A percentile compares a stretch with the other conserved stretches of the same genome.
Conservation (phyloP, 1,140 invertebrate species). For the Campoletis sonorensis region DNA sequence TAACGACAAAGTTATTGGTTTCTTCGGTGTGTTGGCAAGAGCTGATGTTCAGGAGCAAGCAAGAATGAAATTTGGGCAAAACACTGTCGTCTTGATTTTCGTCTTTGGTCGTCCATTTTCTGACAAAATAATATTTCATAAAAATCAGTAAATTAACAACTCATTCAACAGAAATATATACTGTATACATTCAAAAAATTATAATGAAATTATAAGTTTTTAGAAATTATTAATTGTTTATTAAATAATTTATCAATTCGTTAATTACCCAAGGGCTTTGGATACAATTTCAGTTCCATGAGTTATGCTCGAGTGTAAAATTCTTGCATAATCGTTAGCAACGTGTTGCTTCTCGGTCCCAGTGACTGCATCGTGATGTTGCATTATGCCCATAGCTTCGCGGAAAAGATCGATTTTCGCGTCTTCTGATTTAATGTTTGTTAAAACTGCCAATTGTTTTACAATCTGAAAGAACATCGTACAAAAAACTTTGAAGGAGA, state of each 20-base stretch:
- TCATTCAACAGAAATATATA: too few relatives aligned
- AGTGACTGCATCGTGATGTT: constrained; percentile 93
- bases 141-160: not conserved
- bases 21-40: constrained; percentile 81
- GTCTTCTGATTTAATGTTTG: constrained; percentile 54
- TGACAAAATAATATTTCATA: constrained; percentile 44
- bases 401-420: constrained; percentile 71
- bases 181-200: too few relatives aligned
- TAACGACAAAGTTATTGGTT: constrained; percentile 80
- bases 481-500: not conserved
- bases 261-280: constrained; percentile 63
- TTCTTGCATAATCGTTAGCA: constrained; percentile 88
- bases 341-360: constrained; percentile 97
- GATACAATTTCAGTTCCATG: constrained; percentile 75
- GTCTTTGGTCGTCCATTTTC: constrained; percentile 58
- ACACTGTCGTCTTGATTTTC: constrained; percentile 23
- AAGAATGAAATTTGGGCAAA: constrained; percentile 75
- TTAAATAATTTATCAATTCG: not conserved
- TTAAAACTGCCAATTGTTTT: constrained; percentile 72
- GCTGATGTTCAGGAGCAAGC: constrained; percentile 82
- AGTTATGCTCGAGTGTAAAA: constrained; percentile 79
- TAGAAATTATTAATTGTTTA: too few relatives aligned
- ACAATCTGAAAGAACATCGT: constrained; percentile 63
- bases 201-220: too few relatives aligned
- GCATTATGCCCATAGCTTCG: constrained; percentile 86